A percentile compares a stretch with the other conserved stretches of the same genome.
These are phyloP conservation scores for Drosophila mimica DNA, from an alignment of 2,888 invertebrate genomes.

Conservation along the genomic window DNA sequence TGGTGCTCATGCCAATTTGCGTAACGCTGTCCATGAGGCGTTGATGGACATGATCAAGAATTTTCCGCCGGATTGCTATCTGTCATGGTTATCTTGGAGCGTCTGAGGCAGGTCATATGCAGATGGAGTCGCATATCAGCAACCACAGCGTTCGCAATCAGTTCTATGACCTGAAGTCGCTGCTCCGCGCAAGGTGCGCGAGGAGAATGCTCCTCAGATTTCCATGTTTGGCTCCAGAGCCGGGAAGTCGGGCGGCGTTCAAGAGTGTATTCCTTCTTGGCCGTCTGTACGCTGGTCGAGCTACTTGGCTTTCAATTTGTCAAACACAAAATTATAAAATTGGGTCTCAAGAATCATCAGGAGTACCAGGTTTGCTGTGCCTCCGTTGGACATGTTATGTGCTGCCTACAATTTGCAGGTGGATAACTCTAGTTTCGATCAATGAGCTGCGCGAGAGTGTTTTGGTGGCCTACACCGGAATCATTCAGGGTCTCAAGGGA, in stretches of 20 bases:
- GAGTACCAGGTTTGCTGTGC: slow-evolving; percentile 97
- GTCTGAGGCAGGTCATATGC: slow-evolving; percentile 95
- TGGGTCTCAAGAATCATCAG: slow-evolving; percentile 96
- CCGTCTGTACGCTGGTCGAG: slow-evolving; percentile 97
- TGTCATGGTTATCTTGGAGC: slow-evolving; percentile 97
- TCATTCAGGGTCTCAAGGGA: slow-evolving; percentile 97
- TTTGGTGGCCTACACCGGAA: slow-evolving; percentile 98
- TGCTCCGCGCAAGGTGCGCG: slow-evolving; percentile 98
- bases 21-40: slow-evolving; percentile 99
- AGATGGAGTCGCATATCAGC: slow-evolving; percentile 96
- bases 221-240: slow-evolving; percentile 97
- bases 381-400: slow-evolving; percentile 94
- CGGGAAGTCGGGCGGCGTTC: slow-evolving; percentile 95
- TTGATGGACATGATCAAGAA: slow-evolving; percentile 99
- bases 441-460: slow-evolving; percentile 98
- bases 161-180: slow-evolving; percentile 97
- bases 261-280: slow-evolving; percentile 98
- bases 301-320: slow-evolving; percentile 96
- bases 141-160: slow-evolving; percentile 95
- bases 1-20: slow-evolving; percentile 95
- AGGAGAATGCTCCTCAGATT: slow-evolving; percentile 97
- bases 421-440: slow-evolving; percentile 96
- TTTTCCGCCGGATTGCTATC: slow-evolving; percentile 98
- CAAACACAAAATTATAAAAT: slow-evolving; percentile 96
- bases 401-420: slow-evolving; percentile 97